Percentiles rank a stretch among this genome's conserved stretches.
phyloP scores from a whole-genome alignment of 1,140 invertebrate genomes.

The Stenopsyche tienmushanensis region DNA sequence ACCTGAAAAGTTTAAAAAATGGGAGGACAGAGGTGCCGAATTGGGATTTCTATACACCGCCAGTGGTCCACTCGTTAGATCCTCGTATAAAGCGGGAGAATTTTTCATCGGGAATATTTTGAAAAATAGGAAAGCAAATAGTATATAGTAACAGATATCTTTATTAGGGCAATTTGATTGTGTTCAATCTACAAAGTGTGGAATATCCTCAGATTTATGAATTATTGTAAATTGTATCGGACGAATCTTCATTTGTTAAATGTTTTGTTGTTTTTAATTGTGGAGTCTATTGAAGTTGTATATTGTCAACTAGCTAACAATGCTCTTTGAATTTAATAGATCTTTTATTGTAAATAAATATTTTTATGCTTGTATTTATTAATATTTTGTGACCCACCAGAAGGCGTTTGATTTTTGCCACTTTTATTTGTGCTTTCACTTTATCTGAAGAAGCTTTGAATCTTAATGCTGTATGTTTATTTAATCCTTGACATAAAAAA shows the following conservation, averaged over 20 bases:
- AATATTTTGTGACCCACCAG: too few relatives aligned
- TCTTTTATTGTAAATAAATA: too few relatives aligned
- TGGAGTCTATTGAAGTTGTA: not conserved
- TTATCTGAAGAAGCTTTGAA: too few relatives aligned
- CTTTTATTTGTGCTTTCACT: too few relatives aligned
- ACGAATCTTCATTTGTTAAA: not conserved
- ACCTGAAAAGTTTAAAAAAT: slow-evolving; percentile 90
- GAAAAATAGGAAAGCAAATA: slow-evolving; percentile 54
- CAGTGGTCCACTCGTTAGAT: slow-evolving; percentile 94
- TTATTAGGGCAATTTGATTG: not conserved
- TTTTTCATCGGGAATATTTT: slow-evolving; percentile 84
- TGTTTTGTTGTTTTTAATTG: not conserved
- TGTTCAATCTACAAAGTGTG: not conserved
- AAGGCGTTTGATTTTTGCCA: too few relatives aligned
- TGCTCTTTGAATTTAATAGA: too few relatives aligned
- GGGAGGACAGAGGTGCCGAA: slow-evolving; percentile 82
- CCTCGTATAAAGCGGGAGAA: slow-evolving; percentile 97
- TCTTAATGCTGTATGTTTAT: too few relatives aligned
- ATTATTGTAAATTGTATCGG: not conserved
- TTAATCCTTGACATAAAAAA: too few relatives aligned
- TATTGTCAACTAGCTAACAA: too few relatives aligned
- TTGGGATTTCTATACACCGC: slow-evolving; percentile 97
- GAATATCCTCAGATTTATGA: not conserved
- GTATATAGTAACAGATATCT: not conserved
- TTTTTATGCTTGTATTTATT: too few relatives aligned